Evolutionary conservation across 2,888 invertebrate genomes (phyloP).

Genomic region (Pterostichus niger): DNA sequence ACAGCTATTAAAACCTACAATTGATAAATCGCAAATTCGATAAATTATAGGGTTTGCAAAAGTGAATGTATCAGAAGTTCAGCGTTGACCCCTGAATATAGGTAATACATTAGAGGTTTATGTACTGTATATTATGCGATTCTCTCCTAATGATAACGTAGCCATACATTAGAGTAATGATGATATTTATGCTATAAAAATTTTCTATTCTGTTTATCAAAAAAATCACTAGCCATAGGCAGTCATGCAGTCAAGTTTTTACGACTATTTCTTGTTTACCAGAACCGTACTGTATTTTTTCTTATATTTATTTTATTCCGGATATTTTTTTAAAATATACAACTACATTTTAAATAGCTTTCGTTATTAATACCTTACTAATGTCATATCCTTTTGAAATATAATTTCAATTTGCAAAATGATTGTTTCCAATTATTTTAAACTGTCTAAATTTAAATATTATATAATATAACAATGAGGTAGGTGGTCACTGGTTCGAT

Average conservation of each 20-base stretch:
- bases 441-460: too few species aligned
- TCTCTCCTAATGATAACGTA: slow-evolving; percentile 52
- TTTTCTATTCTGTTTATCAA: slow-evolving; percentile 35
- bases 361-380: too few species aligned
- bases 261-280: background rate
- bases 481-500: too few species aligned
- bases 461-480: too few species aligned
- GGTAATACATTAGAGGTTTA: background rate
- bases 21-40: slow-evolving; percentile 11
- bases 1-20: background rate
- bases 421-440: too few species aligned
- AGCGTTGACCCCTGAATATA: background rate
- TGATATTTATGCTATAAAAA: slow-evolving; percentile 51
- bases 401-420: too few species aligned
- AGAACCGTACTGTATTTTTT: background rate
- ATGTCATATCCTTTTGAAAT: too few species aligned
- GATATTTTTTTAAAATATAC: too few species aligned
- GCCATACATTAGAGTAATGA: slow-evolving; percentile 32
- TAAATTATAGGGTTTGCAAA: slow-evolving; percentile 37
- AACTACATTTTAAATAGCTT: too few species aligned
- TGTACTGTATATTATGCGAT: slow-evolving; percentile 5
- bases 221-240: slow-evolving; percentile 42
- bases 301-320: background rate
- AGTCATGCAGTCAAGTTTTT: slow-evolving; percentile 51
- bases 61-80: slow-evolving; percentile 30